These are phyloP conservation scores for Drosophila melanosoma DNA, from an alignment of 2,888 invertebrate genomes.

Conservation along the genomic window DNA sequence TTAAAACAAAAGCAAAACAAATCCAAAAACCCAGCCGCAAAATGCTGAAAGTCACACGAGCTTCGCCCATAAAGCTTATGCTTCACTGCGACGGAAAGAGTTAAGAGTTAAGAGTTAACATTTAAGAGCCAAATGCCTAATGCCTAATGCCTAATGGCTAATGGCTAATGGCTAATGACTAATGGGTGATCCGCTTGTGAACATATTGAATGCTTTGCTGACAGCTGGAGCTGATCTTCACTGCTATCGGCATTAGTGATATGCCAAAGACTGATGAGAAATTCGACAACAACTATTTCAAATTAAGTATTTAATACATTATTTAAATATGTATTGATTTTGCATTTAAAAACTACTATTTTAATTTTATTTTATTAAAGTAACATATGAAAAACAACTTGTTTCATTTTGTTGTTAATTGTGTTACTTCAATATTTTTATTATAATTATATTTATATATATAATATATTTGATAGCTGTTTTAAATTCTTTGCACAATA, in stretches of 20 bases:
- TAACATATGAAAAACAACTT: background rate
- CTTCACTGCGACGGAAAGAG: constrained; percentile 3
- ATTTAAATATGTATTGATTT: background rate
- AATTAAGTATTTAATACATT: background rate
- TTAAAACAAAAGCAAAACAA: constrained; percentile 12
- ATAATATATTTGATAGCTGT: background rate
- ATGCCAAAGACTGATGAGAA: constrained; percentile 1
- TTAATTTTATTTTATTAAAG: background rate
- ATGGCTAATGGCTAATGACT: constrained; percentile 34
- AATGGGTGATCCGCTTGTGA: constrained; percentile 42
- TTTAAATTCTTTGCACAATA: background rate
- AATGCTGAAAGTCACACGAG: constrained; percentile 41
- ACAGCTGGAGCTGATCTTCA: background rate
- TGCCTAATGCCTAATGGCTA: constrained; percentile 42
- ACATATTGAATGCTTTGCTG: background rate
- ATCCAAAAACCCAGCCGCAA: background rate
- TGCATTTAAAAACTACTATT: no score
- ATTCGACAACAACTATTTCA: background rate
- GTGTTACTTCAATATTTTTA: background rate
- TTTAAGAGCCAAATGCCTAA: constrained; percentile 1
- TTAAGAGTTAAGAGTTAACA: constrained; percentile 1
- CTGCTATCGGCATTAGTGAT: background rate
- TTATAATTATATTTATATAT: background rate
- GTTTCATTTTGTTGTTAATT: background rate
- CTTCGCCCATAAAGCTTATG: constrained; percentile 38